Evolutionary conservation across 1,140 invertebrate genomes (phyloP).

Genomic region (Drosophila ogumai): DNA sequence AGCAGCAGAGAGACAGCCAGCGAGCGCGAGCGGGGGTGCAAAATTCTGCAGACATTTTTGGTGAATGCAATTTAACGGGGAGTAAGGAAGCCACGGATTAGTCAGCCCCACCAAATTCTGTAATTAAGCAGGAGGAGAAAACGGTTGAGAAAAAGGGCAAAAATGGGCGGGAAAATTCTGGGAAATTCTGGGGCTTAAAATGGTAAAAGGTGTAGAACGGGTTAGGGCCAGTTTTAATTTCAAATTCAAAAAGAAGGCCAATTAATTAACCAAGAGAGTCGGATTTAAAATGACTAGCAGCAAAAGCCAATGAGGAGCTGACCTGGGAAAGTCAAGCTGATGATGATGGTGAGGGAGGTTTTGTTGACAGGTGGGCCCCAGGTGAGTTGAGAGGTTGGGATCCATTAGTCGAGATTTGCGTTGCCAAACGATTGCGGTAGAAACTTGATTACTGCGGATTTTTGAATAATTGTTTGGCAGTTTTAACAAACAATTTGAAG

Average conservation of each 20-base stretch:
- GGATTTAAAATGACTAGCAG: conserved; percentile 54
- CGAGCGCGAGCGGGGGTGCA: background rate
- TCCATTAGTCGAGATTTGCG: conserved; percentile 12
- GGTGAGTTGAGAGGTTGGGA: conserved; percentile 14
- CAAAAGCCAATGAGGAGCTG: background rate
- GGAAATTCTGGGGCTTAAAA: background rate
- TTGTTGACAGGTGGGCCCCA: conserved; percentile 44
- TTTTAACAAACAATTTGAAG: background rate
- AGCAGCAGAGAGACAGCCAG: conserved; percentile 1
- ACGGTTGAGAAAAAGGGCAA: conserved; percentile 6
- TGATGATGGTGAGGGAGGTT: conserved; percentile 30
- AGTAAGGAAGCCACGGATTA: conserved; percentile 24
- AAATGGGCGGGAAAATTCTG: conserved; percentile 4
- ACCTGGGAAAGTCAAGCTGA: conserved; percentile 11
- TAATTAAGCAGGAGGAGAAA: conserved; percentile 54
- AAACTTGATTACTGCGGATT: conserved; percentile 15
- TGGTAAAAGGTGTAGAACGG: background rate
- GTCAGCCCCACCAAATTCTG: conserved; percentile 42
- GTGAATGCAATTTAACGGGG: conserved; percentile 37
- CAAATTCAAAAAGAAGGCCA: conserved; percentile 71
- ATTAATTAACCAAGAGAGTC: conserved; percentile 73
- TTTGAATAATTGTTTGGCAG: background rate
- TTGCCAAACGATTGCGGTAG: background rate
- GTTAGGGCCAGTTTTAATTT: conserved; percentile 70
- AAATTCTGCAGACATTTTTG: conserved; percentile 26